phyloP scores from a whole-genome alignment of 2,888 invertebrate species.

The Eueremaeus valkanovi region DNA sequence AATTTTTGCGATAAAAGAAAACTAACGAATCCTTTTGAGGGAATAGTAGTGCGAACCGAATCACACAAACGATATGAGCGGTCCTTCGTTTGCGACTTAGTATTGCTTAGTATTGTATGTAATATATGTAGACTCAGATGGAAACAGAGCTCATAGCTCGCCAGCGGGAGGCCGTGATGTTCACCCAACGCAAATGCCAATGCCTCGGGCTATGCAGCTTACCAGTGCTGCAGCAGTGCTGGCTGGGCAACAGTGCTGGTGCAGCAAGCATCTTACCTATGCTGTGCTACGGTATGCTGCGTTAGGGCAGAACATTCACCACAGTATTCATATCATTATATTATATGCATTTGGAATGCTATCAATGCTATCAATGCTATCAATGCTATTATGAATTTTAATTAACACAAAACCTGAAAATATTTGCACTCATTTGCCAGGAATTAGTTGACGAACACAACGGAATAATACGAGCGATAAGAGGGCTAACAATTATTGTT shows the following conservation, averaged over 20 bases:
- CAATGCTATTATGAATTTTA: slow-evolving; percentile 6
- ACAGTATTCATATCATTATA: not conserved
- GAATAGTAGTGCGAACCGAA: not conserved
- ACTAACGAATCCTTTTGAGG: slow-evolving; percentile 9
- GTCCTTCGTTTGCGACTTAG: not conserved
- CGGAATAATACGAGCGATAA: not conserved
- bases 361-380: slow-evolving; percentile 11
- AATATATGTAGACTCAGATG: slow-evolving; percentile 14
- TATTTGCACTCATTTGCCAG: slow-evolving; percentile 1
- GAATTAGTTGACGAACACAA: not conserved
- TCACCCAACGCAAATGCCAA: slow-evolving; percentile 10
- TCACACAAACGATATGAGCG: slow-evolving; percentile 9
- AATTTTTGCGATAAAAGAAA: not conserved
- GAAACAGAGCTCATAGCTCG: slow-evolving; percentile 1
- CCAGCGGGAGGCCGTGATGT: slow-evolving; percentile 19
- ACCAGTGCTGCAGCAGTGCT: not conserved
- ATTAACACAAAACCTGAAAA: slow-evolving; percentile 1
- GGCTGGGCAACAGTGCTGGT: not conserved
- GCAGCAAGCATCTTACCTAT: not conserved
- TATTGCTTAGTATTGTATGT: not conserved
- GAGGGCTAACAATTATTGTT: not conserved
- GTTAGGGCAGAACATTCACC: slow-evolving; percentile 17
- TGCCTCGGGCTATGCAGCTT: not conserved
- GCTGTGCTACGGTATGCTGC: no score
- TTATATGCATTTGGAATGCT: not conserved